Base-by-base conservation (phyloP, 2,888 invertebrate genomes). In the Oligia strigilis region DNA sequence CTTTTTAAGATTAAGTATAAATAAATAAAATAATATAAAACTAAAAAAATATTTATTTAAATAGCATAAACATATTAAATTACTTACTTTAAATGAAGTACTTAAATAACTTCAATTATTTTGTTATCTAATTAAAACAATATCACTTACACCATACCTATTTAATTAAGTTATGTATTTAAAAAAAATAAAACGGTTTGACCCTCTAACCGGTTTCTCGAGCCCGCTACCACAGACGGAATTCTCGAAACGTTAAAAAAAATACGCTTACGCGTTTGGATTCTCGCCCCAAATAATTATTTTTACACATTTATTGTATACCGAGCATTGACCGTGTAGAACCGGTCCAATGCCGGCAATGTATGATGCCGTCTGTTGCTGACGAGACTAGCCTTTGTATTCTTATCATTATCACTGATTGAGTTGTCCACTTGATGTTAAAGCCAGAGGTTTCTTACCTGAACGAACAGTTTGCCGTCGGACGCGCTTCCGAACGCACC, bases 361-460 rank as follows among this genome's bases (percentile, higher is more conserved):
- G 86, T 82, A 87, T 85, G 84, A 80, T 81, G 75, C 75, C 75
- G 80, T 85, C 79, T 86, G 89, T 85, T 87, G 65, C 83, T 67
- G 85, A 81, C 87, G 85, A 84, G 80, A 90, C 88, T 86, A 76
- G 77, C 82, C 91, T 89, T 92, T 93, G 92, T 93, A 92, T 90
- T 90, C 85, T 92, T 93, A 92, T 93, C 92, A 91, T 94, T 94
- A 96, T 95, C 95, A 94, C 91, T 90, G 92, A 94, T 94, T 93
- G 94, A 94, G 94, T 92, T 94, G 93, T 94, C 92, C 94, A 95
- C 94, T 94, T 94, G 93, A 95, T 95, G 94, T 94, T 94, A 95
- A 94, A 92, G 89, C 89, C 90, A 89, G 87, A 85, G 91, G 85
- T 88, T 90, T 89, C 82, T 85, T 91, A 93, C 92, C 92, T 92